Base-by-base conservation (phyloP, 2,888 invertebrate species). In the Athalia circularis region DNA sequence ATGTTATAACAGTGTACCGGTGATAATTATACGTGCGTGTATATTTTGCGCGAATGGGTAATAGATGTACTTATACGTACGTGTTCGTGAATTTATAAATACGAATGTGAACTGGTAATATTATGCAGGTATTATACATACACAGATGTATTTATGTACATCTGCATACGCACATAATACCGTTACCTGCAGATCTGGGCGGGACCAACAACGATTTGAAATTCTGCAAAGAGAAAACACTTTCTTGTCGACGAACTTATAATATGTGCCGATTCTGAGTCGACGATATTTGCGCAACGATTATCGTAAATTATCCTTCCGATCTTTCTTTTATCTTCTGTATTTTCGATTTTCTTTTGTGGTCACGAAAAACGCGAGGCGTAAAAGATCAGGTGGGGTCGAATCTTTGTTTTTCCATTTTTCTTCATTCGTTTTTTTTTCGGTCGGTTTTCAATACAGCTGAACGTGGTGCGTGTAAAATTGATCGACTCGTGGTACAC, bases 401-500 rank as follows among this genome's bases (percentile, higher is more conserved):
- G 1, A 29, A 54, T 54, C 54, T 43, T 13, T 3, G 50, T 52
- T n/a, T 47, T 15, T 67, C 15, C 13, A 47, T 15, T 48, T 15
- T 15, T 15, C 50, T 15, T 15, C 4, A 29, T 4, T 45, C 5
- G n/a, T 75, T 13, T 29, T 47, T 78, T 80, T 81, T 77, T 70
- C 59, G 0, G 0, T 76, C 47, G 29, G 13, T 48, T 11, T 65
- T 47, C 52, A 13, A 68, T n/a, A 15, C 68, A 5, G 8, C 9
- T 29, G 29, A 29, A 29, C 2, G 47, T 7, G 15, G 29, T 48
- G 65, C 43, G 45, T 50, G 54, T 70, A 59, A 76, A 78, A 80
- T 79, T 79, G 29, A 43, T 29, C 29, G 29, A n/a, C 11, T 65
- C 50, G 77, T 79, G 68, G 64, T 57, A 78, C 29, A 74, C 76